Evolutionary conservation across 2,888 invertebrate genomes (phyloP).

Genomic region (Chymomyza procnemis): DNA sequence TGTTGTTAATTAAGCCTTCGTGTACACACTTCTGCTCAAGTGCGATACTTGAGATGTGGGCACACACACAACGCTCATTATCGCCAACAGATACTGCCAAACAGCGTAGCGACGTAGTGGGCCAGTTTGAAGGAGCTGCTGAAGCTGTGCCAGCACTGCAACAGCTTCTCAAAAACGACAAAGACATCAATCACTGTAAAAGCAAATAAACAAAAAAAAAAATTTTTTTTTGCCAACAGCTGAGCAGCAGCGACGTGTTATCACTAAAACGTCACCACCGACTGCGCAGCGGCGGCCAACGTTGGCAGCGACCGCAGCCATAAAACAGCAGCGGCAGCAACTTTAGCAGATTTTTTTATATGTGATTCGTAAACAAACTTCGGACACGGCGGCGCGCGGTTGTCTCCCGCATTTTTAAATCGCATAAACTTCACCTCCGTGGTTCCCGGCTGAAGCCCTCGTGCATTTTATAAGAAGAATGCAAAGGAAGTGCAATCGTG

Average conservation of each 20-base stretch:
- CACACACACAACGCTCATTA: constrained; percentile 8
- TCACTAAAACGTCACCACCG: background rate
- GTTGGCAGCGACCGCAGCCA: constrained; percentile 10
- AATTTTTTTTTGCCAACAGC: background rate
- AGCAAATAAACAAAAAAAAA: background rate
- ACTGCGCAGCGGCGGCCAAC: background rate
- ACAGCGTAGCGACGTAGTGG: background rate
- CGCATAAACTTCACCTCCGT: constrained; percentile 25
- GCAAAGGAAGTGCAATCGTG: constrained; percentile 49
- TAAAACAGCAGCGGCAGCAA: constrained; percentile 12
- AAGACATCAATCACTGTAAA: too few species aligned
- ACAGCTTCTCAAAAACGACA: too few species aligned
- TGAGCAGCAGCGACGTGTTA: background rate
- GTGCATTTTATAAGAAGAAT: constrained; percentile 13
- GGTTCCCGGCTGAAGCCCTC: background rate
- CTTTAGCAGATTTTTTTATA: constrained; percentile 22
- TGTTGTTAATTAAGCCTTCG: constrained; percentile 58
- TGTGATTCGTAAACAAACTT: constrained; percentile 31
- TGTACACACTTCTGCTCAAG: constrained; percentile 55
- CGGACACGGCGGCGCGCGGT: constrained; percentile 23
- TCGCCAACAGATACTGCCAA: background rate
- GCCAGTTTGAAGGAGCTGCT: too few species aligned
- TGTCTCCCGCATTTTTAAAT: constrained; percentile 11
- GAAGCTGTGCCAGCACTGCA: too few species aligned
- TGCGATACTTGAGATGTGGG: constrained; percentile 52